Evolutionary conservation across 2,888 invertebrate genomes (phyloP).

Genomic region (Exephanes ischioxanthus): DNA sequence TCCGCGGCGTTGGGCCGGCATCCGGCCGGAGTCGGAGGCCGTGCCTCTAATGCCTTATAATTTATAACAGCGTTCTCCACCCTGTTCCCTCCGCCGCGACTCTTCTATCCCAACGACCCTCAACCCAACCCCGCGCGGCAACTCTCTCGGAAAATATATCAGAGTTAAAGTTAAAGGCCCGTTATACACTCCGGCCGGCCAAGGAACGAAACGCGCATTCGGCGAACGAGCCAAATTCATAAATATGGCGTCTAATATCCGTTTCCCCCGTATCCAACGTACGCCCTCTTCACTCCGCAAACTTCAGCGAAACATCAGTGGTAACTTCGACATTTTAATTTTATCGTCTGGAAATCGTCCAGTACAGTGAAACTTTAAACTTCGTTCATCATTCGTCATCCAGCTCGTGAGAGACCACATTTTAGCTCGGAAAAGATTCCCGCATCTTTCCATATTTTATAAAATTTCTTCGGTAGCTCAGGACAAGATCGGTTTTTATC

Average conservation of each 20-base stretch:
- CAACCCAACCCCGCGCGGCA: slow-evolving; percentile 48
- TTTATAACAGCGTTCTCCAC: slow-evolving; percentile 82
- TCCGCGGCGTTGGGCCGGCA: slow-evolving; percentile 76
- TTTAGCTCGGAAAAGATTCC: not conserved
- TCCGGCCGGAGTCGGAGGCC: slow-evolving; percentile 65
- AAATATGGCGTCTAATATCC: slow-evolving; percentile 80
- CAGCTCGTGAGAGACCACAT: not conserved
- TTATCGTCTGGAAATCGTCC: slow-evolving; percentile 12
- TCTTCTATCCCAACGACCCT: slow-evolving; percentile 14
- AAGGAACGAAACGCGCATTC: slow-evolving; percentile 72
- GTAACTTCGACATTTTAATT: slow-evolving; percentile 8
- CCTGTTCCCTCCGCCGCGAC: slow-evolving; percentile 51
- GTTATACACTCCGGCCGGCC: slow-evolving; percentile 67
- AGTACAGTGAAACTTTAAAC: not conserved
- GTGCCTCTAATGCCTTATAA: slow-evolving; percentile 83
- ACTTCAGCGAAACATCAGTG: not conserved
- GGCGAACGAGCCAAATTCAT: slow-evolving; percentile 76
- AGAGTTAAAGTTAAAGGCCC: slow-evolving; percentile 82
- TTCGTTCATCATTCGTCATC: not conserved
- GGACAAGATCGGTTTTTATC: not conserved
- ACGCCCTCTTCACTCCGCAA: slow-evolving; percentile 1
- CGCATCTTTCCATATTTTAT: not conserved
- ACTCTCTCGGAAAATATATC: slow-evolving; percentile 80
- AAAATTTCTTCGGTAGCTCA: not conserved
- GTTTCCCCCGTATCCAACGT: slow-evolving; percentile 16